Base-by-base conservation (phyloP, 2,113 vertebrate species). In the Gallinago media region DNA sequence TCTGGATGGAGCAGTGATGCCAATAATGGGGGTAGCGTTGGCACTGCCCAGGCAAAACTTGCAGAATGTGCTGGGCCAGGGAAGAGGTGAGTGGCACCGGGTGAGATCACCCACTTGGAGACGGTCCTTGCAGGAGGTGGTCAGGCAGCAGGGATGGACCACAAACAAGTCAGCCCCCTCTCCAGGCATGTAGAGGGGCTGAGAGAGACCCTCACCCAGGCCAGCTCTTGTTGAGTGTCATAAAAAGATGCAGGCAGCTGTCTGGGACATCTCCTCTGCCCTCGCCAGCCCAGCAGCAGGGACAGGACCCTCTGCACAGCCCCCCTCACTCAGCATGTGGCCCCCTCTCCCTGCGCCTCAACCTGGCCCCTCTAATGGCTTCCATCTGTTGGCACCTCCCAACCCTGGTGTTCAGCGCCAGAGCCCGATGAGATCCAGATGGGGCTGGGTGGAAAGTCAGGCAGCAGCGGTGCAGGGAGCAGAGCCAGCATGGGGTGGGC, bases 1-100 rank as follows among this genome's bases (percentile, higher is more conserved):
- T 78, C 90, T 90, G 92, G 82, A 85, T 0, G 15, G 71, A 63
- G 75, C 90, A 76, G 78, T 56, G 23, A 83, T 85, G 29, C 54
- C 88, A 97, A 97, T 97, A 97, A 97, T 96, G 75, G 90, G 96
- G 85, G 47, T 90, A 85, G 91, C 16, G 3, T 94, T 94, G 78
- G 82, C 85, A 50, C 89, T 94, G 71, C 75, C 78, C 58, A 66
- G 59, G 72, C 66, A 68, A 72, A 42, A 85, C 32, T 63, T 74
- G 54, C 54, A 65, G 58, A 7, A 65, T 29, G 12, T 92, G 58
- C 56, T 85, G 58, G 20, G 32, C 31, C 49, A n/a, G 44, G 54
- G 62, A 15, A 56, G 23, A 31, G 23, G 40, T 40, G 40, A 56
- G 36, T 49, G 49, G n/a, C 46, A 44, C 11, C 0, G 1, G 21